A percentile compares a stretch with the other conserved stretches of the same genome.
Conservation (phyloP, 2,113 vertebrate genomes). For the Pseudorasbora parva region DNA sequence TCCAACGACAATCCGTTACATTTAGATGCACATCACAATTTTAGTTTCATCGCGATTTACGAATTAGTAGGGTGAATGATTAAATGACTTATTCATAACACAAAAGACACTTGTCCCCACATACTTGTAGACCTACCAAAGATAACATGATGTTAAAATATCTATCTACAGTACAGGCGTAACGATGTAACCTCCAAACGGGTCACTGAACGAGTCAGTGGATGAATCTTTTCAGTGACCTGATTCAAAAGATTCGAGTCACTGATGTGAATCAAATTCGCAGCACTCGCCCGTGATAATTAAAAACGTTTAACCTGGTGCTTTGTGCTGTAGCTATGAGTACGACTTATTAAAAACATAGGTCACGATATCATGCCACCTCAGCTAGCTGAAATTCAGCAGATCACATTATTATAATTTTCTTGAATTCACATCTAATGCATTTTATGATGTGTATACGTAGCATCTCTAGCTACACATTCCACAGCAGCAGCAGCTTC, state of each 20-base stretch:
- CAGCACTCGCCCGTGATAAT: not conserved
- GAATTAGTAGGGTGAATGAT: not conserved
- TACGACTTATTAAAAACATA: not conserved
- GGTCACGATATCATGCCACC: not conserved
- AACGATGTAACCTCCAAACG: not conserved
- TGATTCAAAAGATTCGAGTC: constrained; percentile 5
- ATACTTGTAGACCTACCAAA: not conserved
- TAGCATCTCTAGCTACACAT: not conserved
- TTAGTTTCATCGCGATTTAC: not conserved
- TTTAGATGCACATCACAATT: too few species aligned
- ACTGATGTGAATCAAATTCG: not conserved
- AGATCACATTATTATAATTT: not conserved
- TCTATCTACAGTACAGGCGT: not conserved
- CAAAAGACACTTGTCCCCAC: not conserved
- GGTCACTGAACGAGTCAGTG: not conserved
- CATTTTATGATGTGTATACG: not conserved
- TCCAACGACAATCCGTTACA: too few species aligned
- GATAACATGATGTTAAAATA: not conserved
- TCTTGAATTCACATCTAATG: not conserved
- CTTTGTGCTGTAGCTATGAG: not conserved
- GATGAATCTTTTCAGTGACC: not conserved
- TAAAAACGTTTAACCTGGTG: not conserved
- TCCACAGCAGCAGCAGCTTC: constrained; percentile 31
- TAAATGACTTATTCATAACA: not conserved
- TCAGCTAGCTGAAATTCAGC: not conserved